Evolutionary conservation across 2,113 vertebrate genomes (phyloP).

Genomic region (Pelmatolapia mariae): DNA sequence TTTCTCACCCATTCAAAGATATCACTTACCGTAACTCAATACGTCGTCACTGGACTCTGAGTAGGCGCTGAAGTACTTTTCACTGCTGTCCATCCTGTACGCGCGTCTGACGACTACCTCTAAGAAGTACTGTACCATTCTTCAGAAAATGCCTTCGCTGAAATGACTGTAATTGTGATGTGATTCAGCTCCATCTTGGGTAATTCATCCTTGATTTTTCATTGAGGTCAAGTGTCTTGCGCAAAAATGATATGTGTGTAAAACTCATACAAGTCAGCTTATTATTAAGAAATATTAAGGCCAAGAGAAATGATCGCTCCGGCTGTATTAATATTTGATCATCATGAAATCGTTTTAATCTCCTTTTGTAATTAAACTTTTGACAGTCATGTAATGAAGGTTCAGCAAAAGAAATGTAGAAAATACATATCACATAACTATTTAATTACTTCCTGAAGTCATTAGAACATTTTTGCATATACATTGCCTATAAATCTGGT

Average conservation of each 20-base stretch:
- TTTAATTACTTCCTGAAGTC: constrained; percentile 60
- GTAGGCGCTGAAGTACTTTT: constrained; percentile 21
- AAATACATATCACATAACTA: constrained; percentile 46
- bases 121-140: neutral
- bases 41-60: constrained; percentile 38
- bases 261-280: constrained; percentile 26
- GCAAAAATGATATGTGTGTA: neutral
- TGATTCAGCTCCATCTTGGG: neutral
- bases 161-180: neutral
- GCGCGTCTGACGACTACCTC: neutral
- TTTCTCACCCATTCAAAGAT: constrained; percentile 50
- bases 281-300: constrained; percentile 50
- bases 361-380: constrained; percentile 73
- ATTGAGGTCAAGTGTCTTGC: constrained; percentile 16
- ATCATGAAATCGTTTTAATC: constrained; percentile 62
- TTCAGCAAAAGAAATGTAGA: constrained; percentile 58
- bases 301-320: constrained; percentile 42
- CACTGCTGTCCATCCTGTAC: constrained; percentile 24
- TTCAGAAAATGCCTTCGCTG: neutral
- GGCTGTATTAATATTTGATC: constrained; percentile 72
- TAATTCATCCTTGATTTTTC: neutral
- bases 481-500: constrained; percentile 25
- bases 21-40: constrained; percentile 62
- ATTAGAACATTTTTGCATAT: constrained; percentile 44
- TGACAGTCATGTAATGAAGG: constrained; percentile 67